A percentile compares a stretch with the other conserved stretches of the same genome.
phyloP scores from a whole-genome alignment of 1,140 invertebrate genomes.

The Trachymyrmex cornetzi region DNA sequence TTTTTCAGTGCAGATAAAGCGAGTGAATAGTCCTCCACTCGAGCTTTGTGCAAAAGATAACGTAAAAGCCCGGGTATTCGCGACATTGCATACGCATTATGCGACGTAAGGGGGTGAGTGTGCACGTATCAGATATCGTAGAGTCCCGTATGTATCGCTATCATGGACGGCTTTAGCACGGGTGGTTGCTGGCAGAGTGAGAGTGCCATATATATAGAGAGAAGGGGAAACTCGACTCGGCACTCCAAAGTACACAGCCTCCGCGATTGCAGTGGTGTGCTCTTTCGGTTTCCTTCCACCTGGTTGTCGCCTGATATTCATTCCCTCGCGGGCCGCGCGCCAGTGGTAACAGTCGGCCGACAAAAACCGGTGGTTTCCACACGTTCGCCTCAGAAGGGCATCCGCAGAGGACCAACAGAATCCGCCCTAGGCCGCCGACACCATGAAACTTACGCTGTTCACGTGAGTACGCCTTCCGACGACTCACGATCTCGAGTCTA shows the following conservation, averaged over 20 bases:
- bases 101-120: slow-evolving; percentile 44
- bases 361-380: slow-evolving; percentile 48
- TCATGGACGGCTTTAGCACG: slow-evolving; percentile 64
- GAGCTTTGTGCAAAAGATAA: not conserved
- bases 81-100: not conserved
- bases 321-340: slow-evolving; percentile 75
- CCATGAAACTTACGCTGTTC: slow-evolving; percentile 79
- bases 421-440: slow-evolving; percentile 50
- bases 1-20: too few relatives aligned
- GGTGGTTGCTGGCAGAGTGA: slow-evolving; percentile 77
- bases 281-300: slow-evolving; percentile 72
- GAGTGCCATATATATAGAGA: slow-evolving; percentile 82
- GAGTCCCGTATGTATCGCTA: slow-evolving; percentile 57
- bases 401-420: slow-evolving; percentile 28
- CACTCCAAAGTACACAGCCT: slow-evolving; percentile 84
- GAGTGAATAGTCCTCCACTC: not conserved
- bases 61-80: slow-evolving; percentile 1
- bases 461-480: slow-evolving; percentile 74
- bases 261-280: slow-evolving; percentile 82
- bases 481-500: not conserved
- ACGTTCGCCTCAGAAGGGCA: slow-evolving; percentile 43
- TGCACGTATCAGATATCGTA: slow-evolving; percentile 48
- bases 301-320: slow-evolving; percentile 76
- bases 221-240: slow-evolving; percentile 82
- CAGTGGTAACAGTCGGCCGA: slow-evolving; percentile 71